Conservation (phyloP, 2,797 vertebrate species). For the Centropyge bicolor region DNA sequence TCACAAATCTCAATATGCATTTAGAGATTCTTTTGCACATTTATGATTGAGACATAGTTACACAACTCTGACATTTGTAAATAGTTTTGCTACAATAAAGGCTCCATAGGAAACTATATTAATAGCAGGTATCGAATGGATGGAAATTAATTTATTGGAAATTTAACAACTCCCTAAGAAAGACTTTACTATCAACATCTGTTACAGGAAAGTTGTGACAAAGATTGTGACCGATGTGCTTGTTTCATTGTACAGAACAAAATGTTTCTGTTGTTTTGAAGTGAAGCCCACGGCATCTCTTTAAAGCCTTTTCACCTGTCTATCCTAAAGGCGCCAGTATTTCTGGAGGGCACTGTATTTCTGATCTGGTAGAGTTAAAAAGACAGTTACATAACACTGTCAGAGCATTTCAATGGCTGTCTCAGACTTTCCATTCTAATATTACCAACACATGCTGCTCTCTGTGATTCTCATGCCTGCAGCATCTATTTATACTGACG, state of each 20-base stretch:
- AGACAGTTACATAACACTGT: conserved; percentile 80
- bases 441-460: conserved; percentile 84
- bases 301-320: conserved; percentile 66
- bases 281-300: conserved; percentile 17
- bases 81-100: no score
- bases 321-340: conserved; percentile 72
- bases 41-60: no score
- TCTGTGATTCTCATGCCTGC: conserved; percentile 78
- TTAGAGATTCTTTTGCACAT: no score
- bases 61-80: no score
- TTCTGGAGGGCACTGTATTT: conserved; percentile 76
- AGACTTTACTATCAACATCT: neutral
- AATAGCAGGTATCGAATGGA: neutral
- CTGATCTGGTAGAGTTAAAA: conserved; percentile 77
- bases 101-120: neutral
- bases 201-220: neutral
- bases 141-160: neutral
- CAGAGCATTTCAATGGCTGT: conserved; percentile 80
- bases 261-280: conserved; percentile 11
- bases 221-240: neutral
- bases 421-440: conserved; percentile 87
- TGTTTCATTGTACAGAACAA: conserved; percentile 3
- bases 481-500: conserved; percentile 80
- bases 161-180: neutral
- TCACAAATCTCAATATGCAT: no score